A percentile compares a stretch with the other conserved stretches of the same genome.
phyloP scores from a whole-genome alignment of 2,888 invertebrate genomes.

The Tetragnatha montana region DNA sequence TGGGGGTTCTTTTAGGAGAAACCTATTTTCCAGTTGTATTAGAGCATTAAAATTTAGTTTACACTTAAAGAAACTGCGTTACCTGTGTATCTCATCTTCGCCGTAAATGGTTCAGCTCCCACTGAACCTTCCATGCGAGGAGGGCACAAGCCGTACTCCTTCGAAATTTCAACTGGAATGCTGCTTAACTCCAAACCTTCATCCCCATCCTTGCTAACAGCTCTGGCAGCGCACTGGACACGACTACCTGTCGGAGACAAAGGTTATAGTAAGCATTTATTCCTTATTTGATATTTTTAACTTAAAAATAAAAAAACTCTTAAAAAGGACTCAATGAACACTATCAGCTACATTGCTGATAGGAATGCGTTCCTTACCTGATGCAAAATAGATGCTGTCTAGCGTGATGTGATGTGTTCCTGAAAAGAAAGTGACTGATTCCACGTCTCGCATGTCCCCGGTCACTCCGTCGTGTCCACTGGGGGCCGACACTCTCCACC shows the following conservation, averaged over 20 bases:
- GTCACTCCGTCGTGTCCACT: constrained; percentile 74
- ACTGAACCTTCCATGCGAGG: constrained; percentile 74
- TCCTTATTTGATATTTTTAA: too few species aligned
- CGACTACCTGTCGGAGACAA: constrained; percentile 74
- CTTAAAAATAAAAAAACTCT: too few species aligned
- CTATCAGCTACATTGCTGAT: too few species aligned
- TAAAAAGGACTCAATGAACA: too few species aligned
- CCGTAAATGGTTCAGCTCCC: constrained; percentile 76
- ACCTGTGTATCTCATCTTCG: constrained; percentile 76
- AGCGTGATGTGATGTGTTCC: constrained; percentile 75
- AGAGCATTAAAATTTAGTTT: too few species aligned
- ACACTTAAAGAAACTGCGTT: not conserved
- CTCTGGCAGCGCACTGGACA: constrained; percentile 75
- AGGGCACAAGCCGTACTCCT: constrained; percentile 74
- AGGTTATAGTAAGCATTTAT: too few species aligned
- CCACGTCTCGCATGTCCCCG: constrained; percentile 74
- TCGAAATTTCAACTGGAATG: constrained; percentile 73
- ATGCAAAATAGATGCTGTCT: constrained; percentile 76
- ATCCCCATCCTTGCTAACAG: constrained; percentile 75
- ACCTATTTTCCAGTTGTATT: too few species aligned
- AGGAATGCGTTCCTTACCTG: constrained; percentile 73
- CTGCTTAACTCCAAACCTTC: constrained; percentile 75
- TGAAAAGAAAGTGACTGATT: constrained; percentile 76
- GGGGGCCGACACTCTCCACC: constrained; percentile 76
- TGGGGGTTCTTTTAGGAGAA: too few species aligned